phyloP scores from a whole-genome alignment of 2,888 invertebrate species.

The Andrena dorsata region DNA sequence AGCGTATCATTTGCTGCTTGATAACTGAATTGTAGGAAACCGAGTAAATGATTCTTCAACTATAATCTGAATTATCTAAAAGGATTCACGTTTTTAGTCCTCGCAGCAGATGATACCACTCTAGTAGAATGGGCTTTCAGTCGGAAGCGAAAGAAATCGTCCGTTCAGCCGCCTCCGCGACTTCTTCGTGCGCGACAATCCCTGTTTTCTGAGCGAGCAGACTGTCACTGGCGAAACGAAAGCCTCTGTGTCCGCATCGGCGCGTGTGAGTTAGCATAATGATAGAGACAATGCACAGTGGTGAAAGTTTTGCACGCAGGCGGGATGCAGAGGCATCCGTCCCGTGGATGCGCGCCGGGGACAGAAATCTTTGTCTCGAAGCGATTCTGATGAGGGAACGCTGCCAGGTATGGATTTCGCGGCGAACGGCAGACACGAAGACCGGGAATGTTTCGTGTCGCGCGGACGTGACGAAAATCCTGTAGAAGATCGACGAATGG shows the following conservation, averaged over 20 bases:
- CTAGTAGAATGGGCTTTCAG: background rate
- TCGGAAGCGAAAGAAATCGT: constrained; percentile 9
- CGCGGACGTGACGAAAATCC: background rate
- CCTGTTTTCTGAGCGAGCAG: constrained; percentile 32
- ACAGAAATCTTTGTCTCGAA: constrained; percentile 45
- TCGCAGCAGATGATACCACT: too few relatives aligned
- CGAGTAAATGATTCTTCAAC: background rate
- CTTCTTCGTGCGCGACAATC: background rate
- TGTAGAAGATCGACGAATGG: too few relatives aligned
- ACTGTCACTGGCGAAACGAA: constrained; percentile 62
- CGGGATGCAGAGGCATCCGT: constrained; percentile 55
- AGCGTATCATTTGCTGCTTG: background rate
- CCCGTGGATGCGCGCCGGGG: constrained; percentile 43
- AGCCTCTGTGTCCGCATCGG: constrained; percentile 45
- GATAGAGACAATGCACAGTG: constrained; percentile 73
- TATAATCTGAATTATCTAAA: too few relatives aligned
- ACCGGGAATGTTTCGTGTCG: background rate
- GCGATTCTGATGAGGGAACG: constrained; percentile 9
- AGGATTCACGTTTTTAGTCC: too few relatives aligned
- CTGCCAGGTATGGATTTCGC: background rate
- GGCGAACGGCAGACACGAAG: background rate
- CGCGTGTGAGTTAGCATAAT: constrained; percentile 64
- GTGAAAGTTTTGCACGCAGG: constrained; percentile 73
- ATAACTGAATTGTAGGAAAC: background rate
- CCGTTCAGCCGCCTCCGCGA: background rate